phyloP scores from a whole-genome alignment of 2,113 vertebrate species.

The Zeus faber region DNA sequence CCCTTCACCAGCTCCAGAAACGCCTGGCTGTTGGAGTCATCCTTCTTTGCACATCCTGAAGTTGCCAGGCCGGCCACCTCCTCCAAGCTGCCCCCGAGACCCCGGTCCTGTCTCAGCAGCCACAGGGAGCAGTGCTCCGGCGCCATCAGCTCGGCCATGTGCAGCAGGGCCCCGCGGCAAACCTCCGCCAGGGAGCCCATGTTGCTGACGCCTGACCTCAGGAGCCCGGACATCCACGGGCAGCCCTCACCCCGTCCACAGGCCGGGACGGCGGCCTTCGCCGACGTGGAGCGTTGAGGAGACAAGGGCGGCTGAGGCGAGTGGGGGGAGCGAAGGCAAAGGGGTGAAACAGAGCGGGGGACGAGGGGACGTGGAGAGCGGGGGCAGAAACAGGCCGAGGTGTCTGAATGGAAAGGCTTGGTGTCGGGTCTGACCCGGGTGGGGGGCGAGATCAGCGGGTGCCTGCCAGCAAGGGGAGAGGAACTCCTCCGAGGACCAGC shows the following conservation, averaged over 20 bases:
- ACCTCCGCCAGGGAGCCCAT: conserved; percentile 44
- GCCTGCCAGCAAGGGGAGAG: conserved; percentile 23
- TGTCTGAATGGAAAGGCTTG: too few relatives aligned
- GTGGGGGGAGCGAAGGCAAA: conserved; percentile 13
- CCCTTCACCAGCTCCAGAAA: conserved; percentile 43
- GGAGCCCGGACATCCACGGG: conserved; percentile 47
- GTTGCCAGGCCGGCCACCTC: conserved; percentile 30
- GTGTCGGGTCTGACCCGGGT: conserved; percentile 9
- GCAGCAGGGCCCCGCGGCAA: conserved; percentile 45
- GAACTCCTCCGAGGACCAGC: conserved; percentile 24
- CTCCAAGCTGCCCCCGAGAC: conserved; percentile 30
- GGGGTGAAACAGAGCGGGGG: not conserved
- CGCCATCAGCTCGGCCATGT: conserved; percentile 35
- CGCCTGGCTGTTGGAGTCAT: conserved; percentile 13
- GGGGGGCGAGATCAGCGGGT: conserved; percentile 14
- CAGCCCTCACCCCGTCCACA: conserved; percentile 46
- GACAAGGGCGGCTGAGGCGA: conserved; percentile 13
- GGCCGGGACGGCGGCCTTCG: not conserved
- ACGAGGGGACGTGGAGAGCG: conserved; percentile 1
- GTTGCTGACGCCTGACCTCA: conserved; percentile 33
- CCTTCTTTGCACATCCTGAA: conserved; percentile 2
- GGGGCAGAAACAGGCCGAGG: not conserved
- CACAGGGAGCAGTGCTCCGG: conserved; percentile 42
- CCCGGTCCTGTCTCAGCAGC: conserved; percentile 32
- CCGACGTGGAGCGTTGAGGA: conserved; percentile 6